Conservation (phyloP, 2,113 vertebrate genomes). For the Peucedramus taeniatus region DNA sequence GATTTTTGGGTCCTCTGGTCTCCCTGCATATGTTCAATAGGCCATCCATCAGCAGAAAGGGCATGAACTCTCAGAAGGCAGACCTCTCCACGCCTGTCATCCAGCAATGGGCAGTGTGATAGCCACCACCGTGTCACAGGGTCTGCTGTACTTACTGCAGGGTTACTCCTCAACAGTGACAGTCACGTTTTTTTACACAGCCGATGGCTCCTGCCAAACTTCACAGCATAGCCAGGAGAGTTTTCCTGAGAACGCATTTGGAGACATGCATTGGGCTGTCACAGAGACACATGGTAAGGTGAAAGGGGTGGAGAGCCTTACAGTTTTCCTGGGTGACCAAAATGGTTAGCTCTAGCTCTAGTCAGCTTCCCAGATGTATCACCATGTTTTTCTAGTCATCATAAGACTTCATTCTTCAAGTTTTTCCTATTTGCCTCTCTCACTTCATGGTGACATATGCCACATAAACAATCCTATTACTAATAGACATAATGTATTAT, state of each 20-base stretch:
- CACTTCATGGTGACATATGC: background rate
- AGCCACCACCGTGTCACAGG: background rate
- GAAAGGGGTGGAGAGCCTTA: background rate
- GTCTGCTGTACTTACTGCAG: background rate
- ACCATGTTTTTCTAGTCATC: background rate
- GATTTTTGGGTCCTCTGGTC: background rate
- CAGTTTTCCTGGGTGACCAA: background rate
- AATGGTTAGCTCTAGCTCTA: background rate
- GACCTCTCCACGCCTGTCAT: background rate
- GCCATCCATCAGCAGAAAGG: fast-evolving
- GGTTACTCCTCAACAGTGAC: background rate
- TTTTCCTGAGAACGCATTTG: background rate
- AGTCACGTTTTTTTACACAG: fast-evolving
- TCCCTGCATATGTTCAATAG: background rate
- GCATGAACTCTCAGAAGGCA: background rate
- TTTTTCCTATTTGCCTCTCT: background rate
- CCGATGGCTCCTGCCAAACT: fast-evolving
- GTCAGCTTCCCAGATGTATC: background rate
- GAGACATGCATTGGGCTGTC: background rate
- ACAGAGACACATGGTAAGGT: fast-evolving
- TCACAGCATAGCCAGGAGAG: background rate
- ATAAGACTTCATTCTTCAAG: background rate
- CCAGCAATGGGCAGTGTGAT: fast-evolving
- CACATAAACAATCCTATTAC: background rate
- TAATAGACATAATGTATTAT: background rate